Conservation (phyloP, 2,797 vertebrate species). For the Rhyacichthys aspro region DNA sequence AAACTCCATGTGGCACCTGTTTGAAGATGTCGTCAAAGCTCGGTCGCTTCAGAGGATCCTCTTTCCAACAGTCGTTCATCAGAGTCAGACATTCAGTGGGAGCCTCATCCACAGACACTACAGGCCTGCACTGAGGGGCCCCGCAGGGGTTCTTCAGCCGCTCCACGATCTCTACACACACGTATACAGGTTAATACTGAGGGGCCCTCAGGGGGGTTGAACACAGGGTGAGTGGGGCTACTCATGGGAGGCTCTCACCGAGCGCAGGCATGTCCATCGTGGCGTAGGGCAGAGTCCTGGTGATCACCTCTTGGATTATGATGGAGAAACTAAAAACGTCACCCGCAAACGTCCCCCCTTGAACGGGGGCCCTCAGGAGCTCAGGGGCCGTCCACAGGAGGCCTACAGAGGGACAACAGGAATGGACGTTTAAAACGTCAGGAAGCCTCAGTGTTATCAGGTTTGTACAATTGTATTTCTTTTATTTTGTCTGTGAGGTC, state of each 20-base stretch:
- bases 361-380: conserved; percentile 76
- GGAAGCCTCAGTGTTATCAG: too few relatives aligned
- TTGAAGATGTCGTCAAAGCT: conserved; percentile 71
- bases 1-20: conserved; percentile 52
- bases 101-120: conserved; percentile 84
- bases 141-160: conserved; percentile 72
- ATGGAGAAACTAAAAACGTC: conserved; percentile 90
- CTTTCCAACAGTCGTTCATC: conserved; percentile 89
- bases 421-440: conserved; percentile 15
- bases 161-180: conserved; percentile 81
- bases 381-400: conserved; percentile 89
- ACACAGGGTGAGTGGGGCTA: too few relatives aligned
- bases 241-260: conserved; percentile 47
- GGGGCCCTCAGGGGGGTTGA: too few relatives aligned
- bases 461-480: too few relatives aligned
- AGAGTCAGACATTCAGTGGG: conserved; percentile 85
- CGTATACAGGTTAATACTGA: background rate
- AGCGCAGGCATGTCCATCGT: conserved; percentile 85
- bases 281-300: conserved; percentile 84
- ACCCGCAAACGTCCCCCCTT: conserved; percentile 75
- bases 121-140: conserved; percentile 75
- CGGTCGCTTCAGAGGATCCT: conserved; percentile 79
- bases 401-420: conserved; percentile 71
- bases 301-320: conserved; percentile 92
- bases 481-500: too few relatives aligned